phyloP scores from a whole-genome alignment of 2,113 vertebrate species.

The Taurulus bubalis region DNA sequence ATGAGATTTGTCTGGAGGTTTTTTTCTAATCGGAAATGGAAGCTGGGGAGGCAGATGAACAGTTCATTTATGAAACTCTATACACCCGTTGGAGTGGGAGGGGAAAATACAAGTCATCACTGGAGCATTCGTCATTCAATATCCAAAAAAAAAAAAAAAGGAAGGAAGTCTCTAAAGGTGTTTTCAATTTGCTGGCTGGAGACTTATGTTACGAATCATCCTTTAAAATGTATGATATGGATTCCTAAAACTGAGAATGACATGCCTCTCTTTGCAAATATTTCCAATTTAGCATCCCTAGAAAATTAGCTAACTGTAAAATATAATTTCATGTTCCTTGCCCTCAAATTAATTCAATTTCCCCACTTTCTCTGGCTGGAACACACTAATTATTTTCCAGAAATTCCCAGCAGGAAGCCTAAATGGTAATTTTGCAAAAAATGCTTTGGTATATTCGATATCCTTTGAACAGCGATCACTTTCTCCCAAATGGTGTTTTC shows the following conservation, averaged over 20 bases:
- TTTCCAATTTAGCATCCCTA: background rate
- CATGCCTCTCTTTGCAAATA: too few relatives aligned
- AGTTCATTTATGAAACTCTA: slow-evolving; percentile 52
- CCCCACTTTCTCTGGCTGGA: slow-evolving; percentile 1
- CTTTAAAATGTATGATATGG: background rate
- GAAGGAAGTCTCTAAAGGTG: background rate
- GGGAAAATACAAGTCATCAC: slow-evolving; percentile 24
- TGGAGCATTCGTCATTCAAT: slow-evolving; percentile 24
- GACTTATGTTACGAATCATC: background rate
- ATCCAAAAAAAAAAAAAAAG: background rate
- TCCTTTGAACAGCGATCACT: slow-evolving; percentile 19
- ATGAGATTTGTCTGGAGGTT: slow-evolving; percentile 64
- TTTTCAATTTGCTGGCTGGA: background rate
- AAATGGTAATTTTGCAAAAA: slow-evolving; percentile 24
- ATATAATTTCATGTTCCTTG: slow-evolving; percentile 21
- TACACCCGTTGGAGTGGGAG: slow-evolving; percentile 18
- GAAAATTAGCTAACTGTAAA: slow-evolving; percentile 26
- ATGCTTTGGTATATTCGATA: background rate
- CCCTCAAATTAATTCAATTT: slow-evolving; percentile 30
- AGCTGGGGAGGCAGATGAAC: slow-evolving; percentile 26
- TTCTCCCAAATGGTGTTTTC: slow-evolving; percentile 35
- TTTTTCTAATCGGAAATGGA: slow-evolving; percentile 65
- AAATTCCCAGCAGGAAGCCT: slow-evolving; percentile 36
- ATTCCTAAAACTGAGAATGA: background rate
- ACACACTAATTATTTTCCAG: slow-evolving; percentile 44